Base-by-base conservation (phyloP, 2,797 vertebrate species). In the Macroramphosus scolopax region DNA sequence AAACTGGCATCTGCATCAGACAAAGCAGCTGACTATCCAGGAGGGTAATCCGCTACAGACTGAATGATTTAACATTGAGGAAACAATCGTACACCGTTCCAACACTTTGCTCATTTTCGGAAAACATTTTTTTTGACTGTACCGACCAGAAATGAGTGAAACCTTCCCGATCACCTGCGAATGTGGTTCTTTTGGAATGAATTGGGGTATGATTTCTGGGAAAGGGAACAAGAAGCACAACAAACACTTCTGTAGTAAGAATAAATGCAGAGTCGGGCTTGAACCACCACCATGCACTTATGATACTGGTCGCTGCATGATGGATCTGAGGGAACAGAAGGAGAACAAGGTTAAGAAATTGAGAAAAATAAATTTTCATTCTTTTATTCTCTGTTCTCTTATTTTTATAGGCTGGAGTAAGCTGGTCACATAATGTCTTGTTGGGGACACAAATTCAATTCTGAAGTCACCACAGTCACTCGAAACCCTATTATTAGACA, bases 251-350 rank as follows among this genome's bases (percentile, higher is more conserved):
- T 85, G 70, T 90, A 91, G 77, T 91, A 91, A 0, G 80, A 52
- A 54, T 90, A 90, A 36, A 91, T 60, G 35, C 90, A 91, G 37
- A 91, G 76, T 40, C 80, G 63, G 16, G 89, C 88, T 72, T 89
- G 88, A 45, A 90, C 83, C 71, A 91, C 90, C 66, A 90, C 75
- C 67, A 80, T 49, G 16, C 90, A 91, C 75, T 87, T 91, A 46
- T 83, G 83, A 52, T 90, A 86, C 81, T 87, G 80, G 69, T 91
- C 84, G 14, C 47, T 74, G 77, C 89, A 91, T 10, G 64, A 77
- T 6, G 72, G 68, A 49, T 83, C 89, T 91, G 74, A 24, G 36
- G 33, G 46, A n/a, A 7, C 5, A 25, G 18, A 39, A 34, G 8
- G 35, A 14, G 2, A 47, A 30, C 36, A 68, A 30, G 16, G 48